Conservation (phyloP, 2,888 invertebrate species). For the Papilio elwesi region DNA sequence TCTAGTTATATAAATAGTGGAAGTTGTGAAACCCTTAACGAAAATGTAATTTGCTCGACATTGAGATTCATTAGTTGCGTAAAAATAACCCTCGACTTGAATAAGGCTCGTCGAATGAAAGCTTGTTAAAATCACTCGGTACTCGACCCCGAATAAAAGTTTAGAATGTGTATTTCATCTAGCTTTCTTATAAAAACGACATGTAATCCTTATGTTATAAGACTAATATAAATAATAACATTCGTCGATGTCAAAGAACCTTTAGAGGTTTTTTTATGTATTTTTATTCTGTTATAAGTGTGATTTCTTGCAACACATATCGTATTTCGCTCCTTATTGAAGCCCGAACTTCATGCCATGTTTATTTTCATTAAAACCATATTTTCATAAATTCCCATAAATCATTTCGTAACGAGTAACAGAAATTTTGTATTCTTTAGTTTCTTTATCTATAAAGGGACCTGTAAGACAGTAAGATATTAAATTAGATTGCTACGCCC, state of each 20-base stretch:
- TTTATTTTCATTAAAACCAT: too few species aligned
- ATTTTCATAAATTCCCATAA: too few species aligned
- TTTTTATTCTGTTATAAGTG: too few species aligned
- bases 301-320: too few species aligned
- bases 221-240: too few species aligned
- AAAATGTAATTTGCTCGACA: constrained; percentile 59
- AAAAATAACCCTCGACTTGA: constrained; percentile 60
- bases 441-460: not conserved
- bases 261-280: not conserved
- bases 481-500: constrained; percentile 60
- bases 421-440: not conserved
- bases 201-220: constrained; percentile 53
- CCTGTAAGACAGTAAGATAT: constrained; percentile 27
- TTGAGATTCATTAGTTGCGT: constrained; percentile 77
- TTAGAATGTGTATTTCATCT: constrained; percentile 62
- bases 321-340: too few species aligned
- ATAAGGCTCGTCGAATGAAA: constrained; percentile 68
- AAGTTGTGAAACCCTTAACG: constrained; percentile 21
- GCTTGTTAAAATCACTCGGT: constrained; percentile 78
- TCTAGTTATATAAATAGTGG: constrained; percentile 3
- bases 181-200: constrained; percentile 54
- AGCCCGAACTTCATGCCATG: too few species aligned
- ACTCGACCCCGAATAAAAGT: constrained; percentile 70
- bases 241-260: too few species aligned
- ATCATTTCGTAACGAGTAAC: too few species aligned